Evolutionary conservation across 2,888 invertebrate genomes (phyloP).

Genomic region (Drosophila rellima): DNA sequence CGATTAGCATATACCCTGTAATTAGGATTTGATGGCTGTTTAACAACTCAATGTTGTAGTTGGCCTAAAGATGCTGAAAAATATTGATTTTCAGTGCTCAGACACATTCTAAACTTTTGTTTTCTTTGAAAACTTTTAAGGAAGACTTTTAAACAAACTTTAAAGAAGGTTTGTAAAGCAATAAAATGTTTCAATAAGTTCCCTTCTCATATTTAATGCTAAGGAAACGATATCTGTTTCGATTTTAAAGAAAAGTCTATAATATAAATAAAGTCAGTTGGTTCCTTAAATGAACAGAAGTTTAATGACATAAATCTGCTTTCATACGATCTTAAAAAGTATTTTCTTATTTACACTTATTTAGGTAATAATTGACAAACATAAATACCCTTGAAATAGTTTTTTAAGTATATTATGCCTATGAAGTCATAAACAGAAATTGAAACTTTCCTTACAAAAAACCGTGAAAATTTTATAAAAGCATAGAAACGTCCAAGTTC

Average conservation of each 20-base stretch:
- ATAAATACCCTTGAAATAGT: too few relatives aligned
- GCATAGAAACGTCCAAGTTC: too few relatives aligned
- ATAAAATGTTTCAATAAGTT: not conserved
- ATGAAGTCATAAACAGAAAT: too few relatives aligned
- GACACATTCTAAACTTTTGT: not conserved
- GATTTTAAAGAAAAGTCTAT: not conserved
- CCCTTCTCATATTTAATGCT: not conserved
- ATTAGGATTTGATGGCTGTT: not conserved
- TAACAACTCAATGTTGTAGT: not conserved
- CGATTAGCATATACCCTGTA: slow-evolving; percentile 3
- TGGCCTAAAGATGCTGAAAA: not conserved
- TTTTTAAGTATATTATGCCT: too few relatives aligned
- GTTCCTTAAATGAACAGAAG: too few relatives aligned
- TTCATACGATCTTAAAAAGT: too few relatives aligned
- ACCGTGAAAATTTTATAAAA: too few relatives aligned
- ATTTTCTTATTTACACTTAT: too few relatives aligned
- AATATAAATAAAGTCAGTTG: too few relatives aligned
- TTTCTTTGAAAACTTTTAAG: not conserved
- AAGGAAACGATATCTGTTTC: not conserved
- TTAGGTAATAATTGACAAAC: too few relatives aligned
- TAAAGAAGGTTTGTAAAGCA: not conserved
- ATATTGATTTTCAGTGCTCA: not conserved
- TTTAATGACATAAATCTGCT: too few relatives aligned
- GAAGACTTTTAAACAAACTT: slow-evolving; percentile 1
- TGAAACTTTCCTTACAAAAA: too few relatives aligned